phyloP scores from a whole-genome alignment of 2,888 invertebrate species.

The Eilema griseolum region DNA sequence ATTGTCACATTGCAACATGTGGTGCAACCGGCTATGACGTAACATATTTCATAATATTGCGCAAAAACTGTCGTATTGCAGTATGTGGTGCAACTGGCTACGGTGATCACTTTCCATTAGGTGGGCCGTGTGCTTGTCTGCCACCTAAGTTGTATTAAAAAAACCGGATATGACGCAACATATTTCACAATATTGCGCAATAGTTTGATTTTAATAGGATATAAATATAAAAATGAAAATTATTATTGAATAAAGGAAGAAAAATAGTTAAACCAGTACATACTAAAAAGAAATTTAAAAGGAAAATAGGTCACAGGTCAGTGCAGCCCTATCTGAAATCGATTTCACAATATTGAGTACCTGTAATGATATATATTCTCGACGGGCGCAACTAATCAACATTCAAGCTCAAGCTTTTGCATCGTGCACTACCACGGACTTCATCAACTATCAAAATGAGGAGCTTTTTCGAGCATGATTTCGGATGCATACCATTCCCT shows the following conservation, averaged over 20 bases:
- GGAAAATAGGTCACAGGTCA: background rate
- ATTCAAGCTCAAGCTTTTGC: conserved; percentile 14
- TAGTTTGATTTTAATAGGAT: background rate
- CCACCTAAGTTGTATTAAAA: too few relatives aligned
- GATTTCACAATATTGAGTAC: conserved; percentile 34
- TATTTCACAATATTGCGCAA: background rate
- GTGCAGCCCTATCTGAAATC: conserved; percentile 24
- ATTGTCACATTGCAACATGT: too few relatives aligned
- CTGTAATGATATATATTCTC: conserved; percentile 24
- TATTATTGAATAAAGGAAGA: background rate
- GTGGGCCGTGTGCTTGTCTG: too few relatives aligned
- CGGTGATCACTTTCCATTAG: too few relatives aligned
- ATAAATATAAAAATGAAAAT: background rate
- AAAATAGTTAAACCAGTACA: too few relatives aligned
- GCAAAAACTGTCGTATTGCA: too few relatives aligned
- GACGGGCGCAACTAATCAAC: background rate
- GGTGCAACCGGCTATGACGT: too few relatives aligned
- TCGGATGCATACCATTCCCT: conserved; percentile 12
- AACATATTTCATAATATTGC: too few relatives aligned
- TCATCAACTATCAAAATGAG: conserved; percentile 28
- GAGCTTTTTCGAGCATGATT: conserved; percentile 25
- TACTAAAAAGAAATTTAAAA: background rate
- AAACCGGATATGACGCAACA: too few relatives aligned
- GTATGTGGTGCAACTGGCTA: too few relatives aligned
- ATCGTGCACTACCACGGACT: background rate